A percentile compares a stretch with the other conserved stretches of the same genome.
These are phyloP conservation scores for Glaucomys volans DNA, from an alignment of 2,113 vertebrate species.

Conservation along the genomic window DNA sequence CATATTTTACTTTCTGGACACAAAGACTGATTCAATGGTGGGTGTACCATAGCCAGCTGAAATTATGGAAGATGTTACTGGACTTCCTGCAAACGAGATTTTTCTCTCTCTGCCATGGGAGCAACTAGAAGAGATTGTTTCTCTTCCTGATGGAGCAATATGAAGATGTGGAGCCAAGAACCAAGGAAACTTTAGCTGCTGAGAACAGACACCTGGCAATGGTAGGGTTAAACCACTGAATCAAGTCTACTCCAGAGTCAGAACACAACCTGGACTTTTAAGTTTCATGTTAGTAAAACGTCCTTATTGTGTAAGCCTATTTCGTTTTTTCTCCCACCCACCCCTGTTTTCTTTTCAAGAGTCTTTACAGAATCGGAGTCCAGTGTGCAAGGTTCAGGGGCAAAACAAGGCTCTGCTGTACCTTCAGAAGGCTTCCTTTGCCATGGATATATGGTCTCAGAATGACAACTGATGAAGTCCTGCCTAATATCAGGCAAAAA, in stretches of 20 bases:
- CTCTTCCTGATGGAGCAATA: neutral
- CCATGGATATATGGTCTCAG: neutral
- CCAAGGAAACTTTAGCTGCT: neutral
- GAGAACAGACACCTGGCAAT: neutral
- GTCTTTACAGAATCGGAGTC: neutral
- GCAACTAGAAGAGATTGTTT: neutral
- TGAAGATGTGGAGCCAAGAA: neutral
- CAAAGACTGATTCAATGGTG: neutral
- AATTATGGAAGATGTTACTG: neutral
- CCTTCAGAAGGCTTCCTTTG: neutral
- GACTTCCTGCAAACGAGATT: neutral
- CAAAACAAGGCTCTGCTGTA: neutral
- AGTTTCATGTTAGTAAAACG: conserved; percentile 16
- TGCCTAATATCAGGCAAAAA: neutral
- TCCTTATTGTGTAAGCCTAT: neutral
- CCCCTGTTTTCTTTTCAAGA: neutral
- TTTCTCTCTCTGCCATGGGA: neutral
- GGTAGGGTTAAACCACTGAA: neutral
- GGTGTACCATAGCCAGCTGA: neutral
- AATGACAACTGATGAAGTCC: neutral
- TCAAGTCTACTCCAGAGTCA: neutral
- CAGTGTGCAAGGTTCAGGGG: neutral
- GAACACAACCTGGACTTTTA: neutral
- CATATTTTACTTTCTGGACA: neutral
- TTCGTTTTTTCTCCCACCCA: neutral